Percentiles rank a stretch among this genome's conserved stretches.
These are phyloP conservation scores for Atrichornis clamosus DNA, from an alignment of 2,113 vertebrate species.

Conservation along the genomic window DNA sequence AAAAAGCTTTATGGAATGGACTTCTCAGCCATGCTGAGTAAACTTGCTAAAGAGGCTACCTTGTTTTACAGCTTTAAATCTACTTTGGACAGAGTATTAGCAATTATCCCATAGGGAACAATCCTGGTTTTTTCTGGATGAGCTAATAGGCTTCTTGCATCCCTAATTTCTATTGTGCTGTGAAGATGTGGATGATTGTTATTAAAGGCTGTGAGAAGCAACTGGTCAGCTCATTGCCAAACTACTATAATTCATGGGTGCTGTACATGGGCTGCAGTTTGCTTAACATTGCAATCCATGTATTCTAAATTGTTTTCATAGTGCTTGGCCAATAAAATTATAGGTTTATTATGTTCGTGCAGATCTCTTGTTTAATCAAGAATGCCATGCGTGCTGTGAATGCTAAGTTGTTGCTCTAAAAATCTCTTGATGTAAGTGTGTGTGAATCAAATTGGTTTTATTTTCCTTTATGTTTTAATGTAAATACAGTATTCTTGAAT, in stretches of 20 bases:
- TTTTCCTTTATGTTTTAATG: conserved; percentile 26
- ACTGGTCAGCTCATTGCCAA: conserved; percentile 49
- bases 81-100: neutral
- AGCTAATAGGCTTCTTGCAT: conserved; percentile 19
- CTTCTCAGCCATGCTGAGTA: neutral
- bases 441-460: neutral
- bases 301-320: conserved; percentile 50
- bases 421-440: neutral
- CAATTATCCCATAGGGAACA: conserved; percentile 8
- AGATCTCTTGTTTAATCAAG: conserved; percentile 56
- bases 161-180: conserved; percentile 31
- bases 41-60: neutral
- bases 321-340: conserved; percentile 59
- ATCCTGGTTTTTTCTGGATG: conserved; percentile 22
- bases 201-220: conserved; percentile 29
- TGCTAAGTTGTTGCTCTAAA: neutral
- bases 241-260: conserved; percentile 31
- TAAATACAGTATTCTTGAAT: neutral
- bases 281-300: conserved; percentile 16
- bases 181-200: conserved; percentile 1
- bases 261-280: conserved; percentile 27
- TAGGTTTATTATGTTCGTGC: conserved; percentile 14
- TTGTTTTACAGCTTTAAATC: conserved; percentile 15
- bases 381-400: neutral
- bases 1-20: neutral